Base-by-base conservation (phyloP, 2,797 vertebrate genomes). In the Delichon dasypus region DNA sequence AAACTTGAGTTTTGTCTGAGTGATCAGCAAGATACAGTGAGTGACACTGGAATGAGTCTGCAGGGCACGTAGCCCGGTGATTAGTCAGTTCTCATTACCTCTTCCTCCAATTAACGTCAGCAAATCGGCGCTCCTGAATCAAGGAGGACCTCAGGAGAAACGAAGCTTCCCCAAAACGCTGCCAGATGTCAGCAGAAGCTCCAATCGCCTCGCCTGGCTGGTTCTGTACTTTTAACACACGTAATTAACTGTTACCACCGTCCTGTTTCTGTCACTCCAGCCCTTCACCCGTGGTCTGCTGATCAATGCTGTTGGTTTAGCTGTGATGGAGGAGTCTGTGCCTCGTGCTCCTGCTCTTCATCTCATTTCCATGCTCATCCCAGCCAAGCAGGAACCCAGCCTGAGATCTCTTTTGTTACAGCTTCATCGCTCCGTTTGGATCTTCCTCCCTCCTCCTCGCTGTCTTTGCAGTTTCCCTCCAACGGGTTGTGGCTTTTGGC, bases 11-110 rank as follows among this genome's bases (percentile, higher is more conserved):
- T 90, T 85, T 94, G 86, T 40, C 84, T 79, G 78, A 81, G 64
- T 30, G 84, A 89, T 94, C 68, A 34, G 87, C 42, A 47, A 71
- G 72, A 64, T 36, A 3, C 1, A 16, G 11, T 47, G 87, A 66
- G 34, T 92, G 94, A 76, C 89, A 67, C 21, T 0, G 2, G 75
- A 45, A 91, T 65, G 94, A 91, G 91, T 77, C 91, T 2, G 8
- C 78, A n/a, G 91, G 92, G 77, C 7, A 9, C 34, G 7, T 45
- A 51, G 77, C 90, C 73, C 4, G 1, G 81, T 1, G 11, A 87
- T 95, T 73, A 94, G 71, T 90, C 95, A 92, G 67, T 66, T 92
- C 91, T 94, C 48, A 38, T 94, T 95, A 89, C 67, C 72, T 71
- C 75, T 71, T 78, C 60, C 55, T 87, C 81, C 81, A 76, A 74